Evolutionary conservation across 1,140 invertebrate species (phyloP), one percentile per base, ranked within the genome.

Genomic region (Zaprionus ghesquierei): DNA sequence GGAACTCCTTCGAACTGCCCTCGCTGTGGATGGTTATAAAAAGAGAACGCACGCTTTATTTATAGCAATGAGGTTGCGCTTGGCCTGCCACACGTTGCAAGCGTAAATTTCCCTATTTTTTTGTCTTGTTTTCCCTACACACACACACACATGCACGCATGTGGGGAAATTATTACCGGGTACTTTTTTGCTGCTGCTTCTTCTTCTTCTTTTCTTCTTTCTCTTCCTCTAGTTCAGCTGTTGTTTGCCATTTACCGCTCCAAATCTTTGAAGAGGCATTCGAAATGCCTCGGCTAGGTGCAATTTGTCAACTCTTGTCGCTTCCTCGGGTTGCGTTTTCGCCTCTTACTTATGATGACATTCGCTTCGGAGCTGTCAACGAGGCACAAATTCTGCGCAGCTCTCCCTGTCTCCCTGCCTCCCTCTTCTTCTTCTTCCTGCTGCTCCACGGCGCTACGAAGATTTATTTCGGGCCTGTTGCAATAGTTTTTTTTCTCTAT

Each of bases 241-340:
- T 50, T 56, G 46, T 72, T 62, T 31, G 44, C 46, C 69, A 41
- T 20, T 50, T 20, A 23, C 60, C 65, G 84, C 46, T 79, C 72
- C 69, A 78, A 69, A 77, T 76, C 66, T 58, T 66, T 38, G 50
- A 56, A 15, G 35, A 46, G 70, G n/a, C 63, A 50, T 77, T 61
- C n/a, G 59, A 72, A 81, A 81, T 81, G 82, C 69, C 20, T 46
- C 76, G 75, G 55, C 63, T 20, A 18, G 10, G 10, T 59, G 79
- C 79, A 80, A 84, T 89, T 89, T 89, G 84, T 89, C 84, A 89
- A 75, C 84, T 79, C 79, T 76, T 79, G 87, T 89, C 58, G 68
- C 76, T 69, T 79, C 60, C 69, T 79, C 59, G 64, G 54, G 50
- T 80, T 85, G 70, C 72, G 63, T 71, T 65, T 50, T 69, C 66